Evolutionary conservation across 1,140 invertebrate species (phyloP).

Genomic region (Sinella curviseta): DNA sequence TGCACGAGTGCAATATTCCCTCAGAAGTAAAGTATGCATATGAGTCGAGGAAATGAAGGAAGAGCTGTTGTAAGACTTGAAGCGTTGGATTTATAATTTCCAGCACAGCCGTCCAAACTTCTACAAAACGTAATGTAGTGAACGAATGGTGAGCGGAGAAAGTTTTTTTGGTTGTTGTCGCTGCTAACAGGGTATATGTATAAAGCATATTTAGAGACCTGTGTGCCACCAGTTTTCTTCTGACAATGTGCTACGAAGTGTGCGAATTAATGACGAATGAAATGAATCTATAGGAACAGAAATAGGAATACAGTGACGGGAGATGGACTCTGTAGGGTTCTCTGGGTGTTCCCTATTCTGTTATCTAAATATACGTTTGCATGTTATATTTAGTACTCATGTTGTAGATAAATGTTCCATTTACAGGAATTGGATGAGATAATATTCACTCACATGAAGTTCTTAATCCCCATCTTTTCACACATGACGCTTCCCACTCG

Average conservation of each 20-base stretch:
- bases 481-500: neutral
- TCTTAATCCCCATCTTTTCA: conserved; percentile 1
- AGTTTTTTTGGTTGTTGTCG: neutral
- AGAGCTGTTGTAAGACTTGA: neutral
- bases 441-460: neutral
- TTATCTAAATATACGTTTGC: too few relatives aligned
- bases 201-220: too few relatives aligned
- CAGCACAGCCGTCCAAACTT: neutral
- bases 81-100: neutral
- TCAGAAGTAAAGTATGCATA: neutral
- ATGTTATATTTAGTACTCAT: too few relatives aligned
- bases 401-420: neutral
- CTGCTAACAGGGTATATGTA: too few relatives aligned
- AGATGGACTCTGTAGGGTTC: neutral
- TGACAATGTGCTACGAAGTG: conserved; percentile 31
- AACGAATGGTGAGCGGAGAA: neutral
- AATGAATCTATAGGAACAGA: conserved; percentile 32
- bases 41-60: neutral
- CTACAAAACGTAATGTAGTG: neutral
- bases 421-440: too few relatives aligned
- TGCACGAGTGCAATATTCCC: neutral
- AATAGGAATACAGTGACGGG: neutral
- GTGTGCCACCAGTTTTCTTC: conserved; percentile 32
- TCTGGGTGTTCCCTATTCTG: neutral
- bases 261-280: conserved; percentile 38